Evolutionary conservation across 92 coral and sea anemone genomes (phyloP).

Genomic region (Epizoanthus rinbou): DNA sequence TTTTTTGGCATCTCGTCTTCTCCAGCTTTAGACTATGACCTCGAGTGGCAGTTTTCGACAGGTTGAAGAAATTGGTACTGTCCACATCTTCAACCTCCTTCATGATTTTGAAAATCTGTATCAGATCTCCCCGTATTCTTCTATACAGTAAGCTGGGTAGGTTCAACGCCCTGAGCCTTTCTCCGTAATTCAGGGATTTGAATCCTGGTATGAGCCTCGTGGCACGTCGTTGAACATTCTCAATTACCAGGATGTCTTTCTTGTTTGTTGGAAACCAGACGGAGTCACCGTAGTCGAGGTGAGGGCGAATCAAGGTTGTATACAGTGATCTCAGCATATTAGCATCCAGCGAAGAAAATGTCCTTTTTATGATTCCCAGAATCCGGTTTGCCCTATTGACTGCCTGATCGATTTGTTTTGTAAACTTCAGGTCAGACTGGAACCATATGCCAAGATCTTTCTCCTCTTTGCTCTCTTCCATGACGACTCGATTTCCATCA

Average conservation of each 20-base stretch:
- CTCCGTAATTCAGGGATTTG: no score
- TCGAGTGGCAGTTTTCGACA: constrained; percentile 19
- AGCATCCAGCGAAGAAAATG: no score
- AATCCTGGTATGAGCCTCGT: constrained; percentile 10
- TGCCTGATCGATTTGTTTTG: no score
- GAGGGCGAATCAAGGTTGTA: constrained; percentile 7
- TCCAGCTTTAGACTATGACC: constrained; percentile 3
- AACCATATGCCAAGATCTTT: no score
- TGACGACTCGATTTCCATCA: no score
- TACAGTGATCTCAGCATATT: no score
- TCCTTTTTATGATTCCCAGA: no score
- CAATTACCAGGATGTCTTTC: constrained; percentile 12
- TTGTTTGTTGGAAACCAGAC: background rate
- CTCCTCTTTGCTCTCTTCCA: no score
- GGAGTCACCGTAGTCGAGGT: constrained; percentile 10
- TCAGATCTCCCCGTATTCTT: background rate
- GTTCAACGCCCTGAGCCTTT: no score
- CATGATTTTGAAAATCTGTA: constrained; percentile 1
- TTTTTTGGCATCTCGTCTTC: constrained; percentile 17
- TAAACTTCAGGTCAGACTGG: no score
- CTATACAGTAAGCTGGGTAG: constrained; percentile 15
- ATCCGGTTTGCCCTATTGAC: no score
- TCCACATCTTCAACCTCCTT: constrained; percentile 16
- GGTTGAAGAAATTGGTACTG: constrained; percentile 7
- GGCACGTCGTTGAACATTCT: constrained; percentile 18